Evolutionary conservation across 2,888 invertebrate genomes (phyloP).

Genomic region (Phyllotreta striolata): DNA sequence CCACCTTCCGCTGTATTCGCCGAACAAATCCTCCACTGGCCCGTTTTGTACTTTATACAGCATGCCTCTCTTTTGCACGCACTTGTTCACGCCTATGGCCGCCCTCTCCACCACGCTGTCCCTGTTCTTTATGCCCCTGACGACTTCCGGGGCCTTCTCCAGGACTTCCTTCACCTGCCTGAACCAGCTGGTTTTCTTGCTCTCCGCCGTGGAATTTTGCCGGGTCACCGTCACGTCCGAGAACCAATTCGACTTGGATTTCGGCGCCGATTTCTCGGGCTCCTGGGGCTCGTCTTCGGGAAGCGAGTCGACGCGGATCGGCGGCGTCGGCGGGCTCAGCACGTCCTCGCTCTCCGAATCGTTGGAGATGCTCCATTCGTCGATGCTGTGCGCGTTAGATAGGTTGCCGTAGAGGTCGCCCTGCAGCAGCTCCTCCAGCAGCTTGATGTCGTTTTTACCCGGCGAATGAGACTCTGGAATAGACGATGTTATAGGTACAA

Average conservation of each 20-base stretch:
- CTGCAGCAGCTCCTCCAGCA: slow-evolving; percentile 73
- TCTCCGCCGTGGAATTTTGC: slow-evolving; percentile 32
- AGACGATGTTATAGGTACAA: too few relatives aligned
- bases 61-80: slow-evolving; percentile 68
- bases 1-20: slow-evolving; percentile 78
- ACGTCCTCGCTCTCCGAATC: slow-evolving; percentile 62
- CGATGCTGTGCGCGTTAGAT: slow-evolving; percentile 60
- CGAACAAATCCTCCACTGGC: slow-evolving; percentile 75
- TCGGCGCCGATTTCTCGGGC: slow-evolving; percentile 37
- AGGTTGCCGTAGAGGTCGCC: slow-evolving; percentile 74
- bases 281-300: slow-evolving; percentile 61
- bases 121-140: slow-evolving; percentile 47
- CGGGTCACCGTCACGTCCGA: slow-evolving; percentile 36
- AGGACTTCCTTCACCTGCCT: slow-evolving; percentile 59
- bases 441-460: slow-evolving; percentile 46
- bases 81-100: slow-evolving; percentile 60
- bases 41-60: slow-evolving; percentile 68
- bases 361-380: slow-evolving; percentile 62
- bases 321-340: slow-evolving; percentile 66
- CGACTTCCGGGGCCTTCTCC: slow-evolving; percentile 65
- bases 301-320: slow-evolving; percentile 72
- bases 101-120: slow-evolving; percentile 64
- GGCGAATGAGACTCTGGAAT: not conserved
- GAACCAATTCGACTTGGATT: slow-evolving; percentile 54
- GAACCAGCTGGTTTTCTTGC: slow-evolving; percentile 59